Percentiles rank a stretch among this genome's conserved stretches.
Evolutionary conservation across 2,888 invertebrate genomes (phyloP).

Genomic region (Hypolimnas misippus): DNA sequence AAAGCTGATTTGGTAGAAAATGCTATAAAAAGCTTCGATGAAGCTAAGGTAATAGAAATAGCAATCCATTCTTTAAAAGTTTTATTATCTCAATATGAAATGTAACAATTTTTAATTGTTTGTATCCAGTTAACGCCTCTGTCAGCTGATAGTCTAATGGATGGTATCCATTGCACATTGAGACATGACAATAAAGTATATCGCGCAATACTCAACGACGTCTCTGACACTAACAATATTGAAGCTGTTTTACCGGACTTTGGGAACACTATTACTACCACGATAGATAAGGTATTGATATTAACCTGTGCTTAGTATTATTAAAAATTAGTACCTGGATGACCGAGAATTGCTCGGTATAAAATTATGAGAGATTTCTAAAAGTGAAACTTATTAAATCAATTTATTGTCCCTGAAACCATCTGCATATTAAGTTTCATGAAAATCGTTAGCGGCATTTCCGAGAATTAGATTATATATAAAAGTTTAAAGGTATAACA

Average conservation of each 20-base stretch:
- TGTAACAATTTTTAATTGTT: background rate
- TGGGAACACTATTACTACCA: conserved; percentile 64
- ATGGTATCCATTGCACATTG: conserved; percentile 74
- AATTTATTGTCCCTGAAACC: no score
- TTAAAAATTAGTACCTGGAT: no score
- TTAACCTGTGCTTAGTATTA: background rate
- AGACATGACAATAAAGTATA: conserved; percentile 65
- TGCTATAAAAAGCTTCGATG: conserved; percentile 66
- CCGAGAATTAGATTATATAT: no score
- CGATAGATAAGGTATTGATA: conserved; percentile 62
- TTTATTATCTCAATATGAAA: background rate
- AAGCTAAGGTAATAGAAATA: conserved; percentile 51
- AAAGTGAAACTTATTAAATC: no score
- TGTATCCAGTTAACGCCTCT: conserved; percentile 62
- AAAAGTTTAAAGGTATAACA: no score
- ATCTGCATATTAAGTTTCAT: no score
- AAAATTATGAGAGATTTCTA: no score
- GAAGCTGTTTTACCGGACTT: conserved; percentile 71
- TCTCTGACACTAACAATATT: conserved; percentile 57
- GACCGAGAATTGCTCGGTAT: no score
- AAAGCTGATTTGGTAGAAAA: conserved; percentile 70
- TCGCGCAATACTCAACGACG: conserved; percentile 70
- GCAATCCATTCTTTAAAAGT: background rate
- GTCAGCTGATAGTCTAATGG: conserved; percentile 58
- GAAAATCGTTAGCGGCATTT: no score